phyloP scores from a whole-genome alignment of 2,113 vertebrate genomes.

The Morone chrysops region DNA sequence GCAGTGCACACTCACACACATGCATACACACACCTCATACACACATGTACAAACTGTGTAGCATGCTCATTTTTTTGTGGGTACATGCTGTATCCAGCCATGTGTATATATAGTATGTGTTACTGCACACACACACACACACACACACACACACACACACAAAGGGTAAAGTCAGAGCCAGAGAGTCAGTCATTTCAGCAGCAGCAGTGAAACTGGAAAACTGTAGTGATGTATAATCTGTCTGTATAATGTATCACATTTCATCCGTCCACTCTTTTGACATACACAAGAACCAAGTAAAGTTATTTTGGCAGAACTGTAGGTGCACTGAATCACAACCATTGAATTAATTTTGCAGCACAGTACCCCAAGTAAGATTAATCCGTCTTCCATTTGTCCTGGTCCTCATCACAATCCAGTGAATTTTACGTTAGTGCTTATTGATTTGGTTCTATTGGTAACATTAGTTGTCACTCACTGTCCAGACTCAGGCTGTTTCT shows the following conservation, averaged over 20 bases:
- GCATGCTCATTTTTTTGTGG: conserved; percentile 25
- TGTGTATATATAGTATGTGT: conserved; percentile 31
- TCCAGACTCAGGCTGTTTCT: background rate
- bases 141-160: conserved; percentile 28
- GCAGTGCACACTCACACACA: conserved; percentile 24
- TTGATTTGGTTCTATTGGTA: background rate
- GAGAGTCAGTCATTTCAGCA: conserved; percentile 46
- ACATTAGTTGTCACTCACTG: background rate
- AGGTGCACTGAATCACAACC: background rate
- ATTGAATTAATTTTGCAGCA: conserved; percentile 22
- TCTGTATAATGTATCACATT: background rate
- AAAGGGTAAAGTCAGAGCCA: conserved; percentile 22
- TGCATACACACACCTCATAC: background rate
- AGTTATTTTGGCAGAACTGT: background rate
- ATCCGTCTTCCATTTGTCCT: background rate
- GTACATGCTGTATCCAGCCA: conserved; percentile 9
- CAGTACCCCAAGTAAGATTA: background rate
- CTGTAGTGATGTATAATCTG: conserved; percentile 55
- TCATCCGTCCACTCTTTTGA: background rate
- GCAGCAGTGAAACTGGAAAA: conserved; percentile 57
- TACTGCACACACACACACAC: conserved; percentile 35
- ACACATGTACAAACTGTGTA: conserved; percentile 26
- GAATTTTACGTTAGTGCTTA: background rate
- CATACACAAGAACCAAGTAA: conserved; percentile 4
- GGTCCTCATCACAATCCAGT: background rate